Base-by-base conservation (phyloP, 1,140 invertebrate species). In the Elymnias hypermnestra region DNA sequence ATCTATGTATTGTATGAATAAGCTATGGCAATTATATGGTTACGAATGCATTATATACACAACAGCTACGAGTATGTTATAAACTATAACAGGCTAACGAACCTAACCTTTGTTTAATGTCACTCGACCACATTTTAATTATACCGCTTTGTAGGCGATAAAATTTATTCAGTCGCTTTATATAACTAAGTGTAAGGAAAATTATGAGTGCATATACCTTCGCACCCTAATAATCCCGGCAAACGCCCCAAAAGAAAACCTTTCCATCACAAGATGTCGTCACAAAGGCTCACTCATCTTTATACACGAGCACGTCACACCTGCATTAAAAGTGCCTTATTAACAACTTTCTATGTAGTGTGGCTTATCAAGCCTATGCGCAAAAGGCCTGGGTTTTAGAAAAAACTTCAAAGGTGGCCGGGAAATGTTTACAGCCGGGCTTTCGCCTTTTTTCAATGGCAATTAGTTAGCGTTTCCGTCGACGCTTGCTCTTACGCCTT, bases 401-500 rank as follows among this genome's bases (percentile, higher is more conserved):
- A 65, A 73, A 76, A 82, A 83, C 72, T 65, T 82, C 77, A 79
- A 82, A 83, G 77, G 62, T 60, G 49, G 57, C 48, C 53, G 62
- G 72, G 67, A 76, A 77, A 83, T 79, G 79, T 83, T 83, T 81
- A 76, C 65, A 77, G 70, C 60, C 72, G 77, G 68, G 63, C 53
- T 83, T 82, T 82, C 77, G 77, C 79, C 79, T 82, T 82, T 83
- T 79, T 79, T 83, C 72, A 83, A 82, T 83, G 73, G 79, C 79
- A 83, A 83, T 83, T 83, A 83, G 79, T 83, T 71, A 65, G 64
- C 79, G 73, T 71, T 72, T 66, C 62, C 57, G 58, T 54, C 59
- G 72, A 58, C 65, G 70, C 59, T 63, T 64, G 68, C 74, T 61
- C 57, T 77, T 72, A 70, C 73, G 75, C 79, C 72, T 78, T 77